Percentiles rank a stretch among this genome's conserved stretches.
phyloP scores from a whole-genome alignment of 37 sponge, comb jelly and placozoan genomes.

The Beroe ovata region DNA sequence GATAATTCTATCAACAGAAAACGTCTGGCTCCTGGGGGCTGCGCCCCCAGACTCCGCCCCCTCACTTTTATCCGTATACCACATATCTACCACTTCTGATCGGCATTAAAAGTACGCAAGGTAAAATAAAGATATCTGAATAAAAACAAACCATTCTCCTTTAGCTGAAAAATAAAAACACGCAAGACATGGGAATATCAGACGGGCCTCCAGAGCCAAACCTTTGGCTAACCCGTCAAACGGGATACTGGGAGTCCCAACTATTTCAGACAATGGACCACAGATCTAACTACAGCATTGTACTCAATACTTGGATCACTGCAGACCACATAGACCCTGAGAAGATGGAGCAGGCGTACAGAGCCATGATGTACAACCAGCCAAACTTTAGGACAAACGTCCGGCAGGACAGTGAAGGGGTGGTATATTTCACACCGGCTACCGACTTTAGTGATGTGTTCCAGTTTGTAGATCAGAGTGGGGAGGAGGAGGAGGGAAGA shows the following conservation, averaged over 20 bases:
- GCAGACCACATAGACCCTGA: conserved; percentile 17
- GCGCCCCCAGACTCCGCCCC: too few relatives aligned
- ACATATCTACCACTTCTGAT: too few relatives aligned
- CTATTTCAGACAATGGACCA: background rate
- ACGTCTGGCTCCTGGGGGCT: too few relatives aligned
- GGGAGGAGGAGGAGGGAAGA: background rate
- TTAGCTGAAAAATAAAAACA: background rate
- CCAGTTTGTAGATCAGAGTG: conserved; percentile 31
- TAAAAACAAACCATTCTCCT: conserved; percentile 10
- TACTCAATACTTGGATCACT: background rate
- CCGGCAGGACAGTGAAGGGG: background rate
- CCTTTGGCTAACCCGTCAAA: conserved; percentile 9
- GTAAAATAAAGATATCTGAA: background rate
- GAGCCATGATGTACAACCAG: conserved; percentile 19
- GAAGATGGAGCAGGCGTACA: background rate
- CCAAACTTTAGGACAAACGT: conserved; percentile 24
- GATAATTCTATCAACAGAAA: too few relatives aligned
- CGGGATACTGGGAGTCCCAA: background rate
- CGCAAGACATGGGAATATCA: conserved; percentile 1
- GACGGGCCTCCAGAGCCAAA: background rate
- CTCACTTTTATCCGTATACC: too few relatives aligned
- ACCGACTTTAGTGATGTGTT: conserved; percentile 47
- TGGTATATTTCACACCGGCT: conserved; percentile 1
- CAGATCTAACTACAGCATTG: background rate
- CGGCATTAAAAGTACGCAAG: conserved; percentile 3